Evolutionary conservation across 1,140 invertebrate species (phyloP), one percentile per base, ranked within the genome.

Genomic region (Heliconius himera): DNA sequence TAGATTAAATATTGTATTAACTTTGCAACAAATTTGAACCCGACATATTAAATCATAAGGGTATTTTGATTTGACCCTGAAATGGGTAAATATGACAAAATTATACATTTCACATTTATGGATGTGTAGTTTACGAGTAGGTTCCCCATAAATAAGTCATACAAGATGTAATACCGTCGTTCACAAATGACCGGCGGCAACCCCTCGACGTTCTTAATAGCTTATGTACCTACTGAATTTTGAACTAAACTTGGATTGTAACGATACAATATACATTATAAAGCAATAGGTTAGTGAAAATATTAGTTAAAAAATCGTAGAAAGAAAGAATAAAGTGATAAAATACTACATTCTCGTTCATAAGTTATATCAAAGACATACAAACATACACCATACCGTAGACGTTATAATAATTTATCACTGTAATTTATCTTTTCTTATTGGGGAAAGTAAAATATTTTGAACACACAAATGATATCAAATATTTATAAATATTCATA

Each of bases 121-220:
- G 26, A 29, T 56, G 20, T 22, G 54, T 16, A 66, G 22, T 66
- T 66, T 66, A 66, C 60, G 60, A 66, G 22, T 60, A 60, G 56
- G 56, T 29, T 56, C 3, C 26, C 60, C 60, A 66, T 66, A 66
- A 66, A 66, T 66, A 66, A 66, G 60, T 66, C 60, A 76, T 36
- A 76, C n/a, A 66, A 76, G 74, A 76, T 22, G 74, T 76, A 76
- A 66, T 29, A 54, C 54, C 54, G 74, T 76, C 74, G 60, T 76
- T 76, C 74, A 66, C 56, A 76, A 76, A 70, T 76, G 74, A 76
- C 74, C 74, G 74, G 74, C 74, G 74, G 74, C 74, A 76, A 76
- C 74, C 74, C 41, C 74, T 75, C 56, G 60, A 66, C 74, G 74
- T 49, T 70, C 56, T 29, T 76, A 76, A 76, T 76, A 76, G 74